Evolutionary conservation across 2,797 vertebrate genomes (phyloP), one percentile per base, ranked within the genome.

Genomic region (Xyrichtys novacula): DNA sequence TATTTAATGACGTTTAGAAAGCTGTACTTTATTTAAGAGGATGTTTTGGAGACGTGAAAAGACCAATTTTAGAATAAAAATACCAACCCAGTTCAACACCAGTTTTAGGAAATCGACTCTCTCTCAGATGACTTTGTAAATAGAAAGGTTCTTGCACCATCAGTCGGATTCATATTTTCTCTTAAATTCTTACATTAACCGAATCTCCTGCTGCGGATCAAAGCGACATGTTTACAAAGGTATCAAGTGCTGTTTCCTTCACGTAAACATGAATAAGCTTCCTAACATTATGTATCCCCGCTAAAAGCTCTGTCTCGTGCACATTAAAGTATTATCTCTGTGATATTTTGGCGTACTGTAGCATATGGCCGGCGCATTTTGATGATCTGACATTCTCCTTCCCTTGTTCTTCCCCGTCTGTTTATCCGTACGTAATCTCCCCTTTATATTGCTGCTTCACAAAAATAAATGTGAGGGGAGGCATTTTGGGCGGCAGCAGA

Each of bases 331-430:
- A 43, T 57, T 50, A 59, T 62, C 68, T 48, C 28, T 19, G 40
- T 56, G 23, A 11, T 29, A 7, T 60, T 26, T 52, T 53, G 28
- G 54, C 46, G 64, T 36, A 39, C 48, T 46, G 65, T 20, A 67
- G 67, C 85, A 81, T 71, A 78, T 83, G 76, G 76, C 36, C 57
- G 0, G 31, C 1, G 0, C 43, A 43, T 76, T 80, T 69, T 73
- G 64, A 71, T 76, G 75, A 78, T 38, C 23, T 44, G 44, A 63
- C 55, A 26, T 53, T 65, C 43, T 47, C 6, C 3, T 40, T 47
- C 23, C 28, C 46, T 65, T 52, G 34, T 69, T 60, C 32, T 58
- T 19, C 25, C 66, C 47, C 11, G 2, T 66, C 48, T 48, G 48
- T 72, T 70, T 76, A 55, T 71, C 65, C 48, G 6, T 62, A 64